Percentiles rank a stretch among this genome's conserved stretches.
Conservation (phyloP, 2,113 vertebrate genomes). For the Excalfactoria chinensis region DNA sequence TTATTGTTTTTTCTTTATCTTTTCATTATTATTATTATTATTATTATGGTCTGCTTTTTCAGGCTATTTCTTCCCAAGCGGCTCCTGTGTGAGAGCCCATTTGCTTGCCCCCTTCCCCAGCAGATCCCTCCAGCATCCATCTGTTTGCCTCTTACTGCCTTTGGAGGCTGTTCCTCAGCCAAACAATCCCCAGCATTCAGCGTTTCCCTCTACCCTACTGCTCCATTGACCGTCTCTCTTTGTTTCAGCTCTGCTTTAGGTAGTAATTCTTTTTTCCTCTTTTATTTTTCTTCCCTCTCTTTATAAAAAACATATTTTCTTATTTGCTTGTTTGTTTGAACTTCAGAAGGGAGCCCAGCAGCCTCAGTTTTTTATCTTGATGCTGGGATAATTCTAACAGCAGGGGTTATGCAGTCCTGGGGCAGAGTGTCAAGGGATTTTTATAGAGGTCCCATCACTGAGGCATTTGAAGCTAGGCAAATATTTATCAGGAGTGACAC, state of each 20-base stretch:
- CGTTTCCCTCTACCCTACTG: conserved; percentile 4
- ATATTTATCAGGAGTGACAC: conserved; percentile 12
- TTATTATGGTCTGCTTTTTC: too few species aligned
- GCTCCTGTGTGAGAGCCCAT: not conserved
- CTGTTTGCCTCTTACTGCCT: not conserved
- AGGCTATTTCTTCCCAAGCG: not conserved
- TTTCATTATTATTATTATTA: not conserved
- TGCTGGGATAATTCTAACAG: conserved; percentile 22
- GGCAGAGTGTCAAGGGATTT: conserved; percentile 23
- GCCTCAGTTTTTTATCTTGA: conserved; percentile 7
- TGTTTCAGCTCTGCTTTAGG: conserved; percentile 30
- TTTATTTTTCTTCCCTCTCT: not conserved
- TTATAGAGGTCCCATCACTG: conserved; percentile 20
- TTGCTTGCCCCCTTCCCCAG: not conserved
- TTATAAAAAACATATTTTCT: too few species aligned
- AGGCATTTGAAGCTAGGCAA: not conserved
- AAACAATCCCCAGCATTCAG: conserved; percentile 13
- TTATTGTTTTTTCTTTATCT: not conserved
- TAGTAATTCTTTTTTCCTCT: not conserved
- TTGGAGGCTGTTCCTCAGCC: not conserved
- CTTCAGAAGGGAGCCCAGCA: conserved; percentile 4
- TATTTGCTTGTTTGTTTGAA: not conserved
- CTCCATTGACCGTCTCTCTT: not conserved
- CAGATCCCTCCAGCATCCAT: not conserved
- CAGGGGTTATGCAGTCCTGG: not conserved